Evolutionary conservation across 1,140 invertebrate species (phyloP), one percentile per base, ranked within the genome.

Genomic region (Diachasmimorpha longicaudata): DNA sequence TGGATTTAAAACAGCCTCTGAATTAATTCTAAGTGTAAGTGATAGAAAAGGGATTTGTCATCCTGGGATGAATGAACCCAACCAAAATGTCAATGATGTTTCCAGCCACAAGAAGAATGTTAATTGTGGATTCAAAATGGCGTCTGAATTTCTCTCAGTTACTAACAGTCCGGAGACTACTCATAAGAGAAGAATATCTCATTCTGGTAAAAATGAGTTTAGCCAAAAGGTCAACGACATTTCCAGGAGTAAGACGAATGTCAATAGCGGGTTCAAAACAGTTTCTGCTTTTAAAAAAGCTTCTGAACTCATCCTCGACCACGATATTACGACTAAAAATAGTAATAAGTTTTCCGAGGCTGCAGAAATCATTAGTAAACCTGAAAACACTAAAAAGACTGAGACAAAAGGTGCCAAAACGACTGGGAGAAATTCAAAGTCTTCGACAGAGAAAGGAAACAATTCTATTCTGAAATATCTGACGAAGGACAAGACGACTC

Each of bases 241-340:
- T 31, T 31, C 31, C 31, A 31, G 31, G 2, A 2, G 6, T 6
- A 31, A 31, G 31, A 31, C 2, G 31, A 31, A 31, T 31, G 31
- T 31, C 6, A 31, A 31, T 31, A 3, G 31, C 6, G 31, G 31
- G 31, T 31, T 31, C 6, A 31, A 31, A 2, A 31, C 31, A 31
- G 31, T 6, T 31, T 31, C 31, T 31, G 31, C 2, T 42, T 86
- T 86, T 46, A 85, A 81, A 72, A 81, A 84, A 67, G 85, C 85
- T 21, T 78, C 81, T 71, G 79, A 86, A 58, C 21, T 58, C n/a
- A 58, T 58, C n/a, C 44, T 10, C n/a, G 11, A 46, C 1, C n/a
- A 5, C 44, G 44, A 46, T 46, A n/a, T 4, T 46, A 9, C n/a
- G 74, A 75, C 84, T 84, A 77, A 80, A 70, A 77, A 74, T 55